Conservation (phyloP, 2,888 invertebrate genomes). For the Parnassius smintheus region DNA sequence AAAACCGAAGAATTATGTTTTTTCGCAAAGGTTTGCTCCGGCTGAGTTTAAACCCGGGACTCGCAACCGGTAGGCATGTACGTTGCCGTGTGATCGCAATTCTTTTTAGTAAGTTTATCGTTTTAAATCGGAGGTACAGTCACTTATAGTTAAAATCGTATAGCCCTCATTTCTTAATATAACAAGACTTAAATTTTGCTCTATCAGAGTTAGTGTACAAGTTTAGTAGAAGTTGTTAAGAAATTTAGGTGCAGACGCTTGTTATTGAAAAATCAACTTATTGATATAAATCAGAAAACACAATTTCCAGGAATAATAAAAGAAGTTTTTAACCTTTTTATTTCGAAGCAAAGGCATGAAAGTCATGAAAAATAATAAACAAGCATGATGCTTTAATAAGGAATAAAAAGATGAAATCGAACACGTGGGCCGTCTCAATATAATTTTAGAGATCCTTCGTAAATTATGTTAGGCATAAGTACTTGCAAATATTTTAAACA, state of each 20-base stretch:
- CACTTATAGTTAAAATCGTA: slow-evolving; percentile 19
- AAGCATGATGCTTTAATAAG: slow-evolving; percentile 42
- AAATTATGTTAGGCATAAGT: slow-evolving; percentile 4
- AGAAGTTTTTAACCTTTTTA: not conserved
- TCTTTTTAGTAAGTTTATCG: no score
- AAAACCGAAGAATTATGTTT: no score
- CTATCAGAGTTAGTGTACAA: slow-evolving; percentile 9
- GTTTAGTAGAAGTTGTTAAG: not conserved
- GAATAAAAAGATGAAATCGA: slow-evolving; percentile 36
- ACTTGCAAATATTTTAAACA: no score
- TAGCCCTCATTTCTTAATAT: slow-evolving; percentile 21
- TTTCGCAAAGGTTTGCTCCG: no score
- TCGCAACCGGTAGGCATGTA: no score
- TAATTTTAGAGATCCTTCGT: slow-evolving; percentile 45
- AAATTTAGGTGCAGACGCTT: not conserved
- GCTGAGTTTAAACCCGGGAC: no score
- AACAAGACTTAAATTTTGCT: slow-evolving; percentile 16
- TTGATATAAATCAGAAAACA: no score
- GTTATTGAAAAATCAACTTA: not conserved
- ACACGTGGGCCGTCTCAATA: slow-evolving; percentile 47
- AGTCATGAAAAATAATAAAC: slow-evolving; percentile 39
- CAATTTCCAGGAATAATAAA: no score
- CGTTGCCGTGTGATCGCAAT: no score
- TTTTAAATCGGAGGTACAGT: not conserved
- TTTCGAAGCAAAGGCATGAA: not conserved